Evolutionary conservation across 2,797 vertebrate species (phyloP).

Genomic region (Sphaeramia orbicularis): DNA sequence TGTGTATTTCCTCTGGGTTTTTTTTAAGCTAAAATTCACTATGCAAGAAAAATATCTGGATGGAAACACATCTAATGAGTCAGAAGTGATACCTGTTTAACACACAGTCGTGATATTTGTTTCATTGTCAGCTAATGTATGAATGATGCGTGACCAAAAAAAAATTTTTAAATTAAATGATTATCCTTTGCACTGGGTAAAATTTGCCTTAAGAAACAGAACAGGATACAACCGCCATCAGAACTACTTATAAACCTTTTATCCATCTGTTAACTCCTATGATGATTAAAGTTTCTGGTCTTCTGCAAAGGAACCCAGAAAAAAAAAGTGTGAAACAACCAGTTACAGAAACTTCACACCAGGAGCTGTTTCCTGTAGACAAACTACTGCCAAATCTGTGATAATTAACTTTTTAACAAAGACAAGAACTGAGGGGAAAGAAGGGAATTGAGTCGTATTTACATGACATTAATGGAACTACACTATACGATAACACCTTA

Average conservation of each 20-base stretch:
- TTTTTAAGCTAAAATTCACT: too few relatives aligned
- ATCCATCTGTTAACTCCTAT: not conserved
- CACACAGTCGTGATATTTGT: too few relatives aligned
- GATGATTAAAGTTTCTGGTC: constrained; percentile 1
- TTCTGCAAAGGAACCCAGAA: constrained; percentile 13
- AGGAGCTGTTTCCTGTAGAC: constrained; percentile 44
- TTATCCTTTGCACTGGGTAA: too few relatives aligned
- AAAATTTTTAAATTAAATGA: too few relatives aligned
- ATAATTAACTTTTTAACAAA: constrained; percentile 26
- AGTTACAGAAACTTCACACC: constrained; percentile 45
- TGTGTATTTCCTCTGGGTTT: too few relatives aligned
- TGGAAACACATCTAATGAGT: too few relatives aligned
- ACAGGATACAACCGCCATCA: not conserved
- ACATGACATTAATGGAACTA: not conserved
- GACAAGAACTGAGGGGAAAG: not conserved
- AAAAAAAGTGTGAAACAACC: constrained; percentile 28
- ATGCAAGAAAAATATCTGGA: too few relatives aligned
- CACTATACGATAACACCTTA: too few relatives aligned
- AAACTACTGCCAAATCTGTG: constrained; percentile 13
- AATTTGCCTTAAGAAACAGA: too few relatives aligned
- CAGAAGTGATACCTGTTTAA: too few relatives aligned
- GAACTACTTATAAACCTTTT: not conserved
- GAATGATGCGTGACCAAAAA: too few relatives aligned
- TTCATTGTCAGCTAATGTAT: too few relatives aligned
- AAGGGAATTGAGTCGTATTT: constrained; percentile 2